phyloP scores from a whole-genome alignment of 2,113 vertebrate genomes.

The Poecilia latipinna region DNA sequence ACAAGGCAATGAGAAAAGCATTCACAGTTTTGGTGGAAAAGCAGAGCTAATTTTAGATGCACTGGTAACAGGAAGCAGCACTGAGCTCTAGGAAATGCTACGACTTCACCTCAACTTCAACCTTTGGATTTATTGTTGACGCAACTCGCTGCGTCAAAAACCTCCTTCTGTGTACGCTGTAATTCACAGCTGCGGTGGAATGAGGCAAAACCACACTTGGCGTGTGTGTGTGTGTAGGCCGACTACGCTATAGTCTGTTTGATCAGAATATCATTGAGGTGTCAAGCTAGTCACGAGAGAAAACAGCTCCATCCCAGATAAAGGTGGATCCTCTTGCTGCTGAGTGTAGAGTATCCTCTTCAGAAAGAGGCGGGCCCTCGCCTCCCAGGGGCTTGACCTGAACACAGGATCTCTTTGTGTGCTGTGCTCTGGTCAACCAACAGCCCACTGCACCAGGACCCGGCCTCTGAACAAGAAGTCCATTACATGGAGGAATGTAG shows the following conservation, averaged over 20 bases:
- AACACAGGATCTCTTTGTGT: slow-evolving; percentile 78
- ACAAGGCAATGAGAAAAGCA: too few relatives aligned
- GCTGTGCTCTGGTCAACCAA: slow-evolving; percentile 47
- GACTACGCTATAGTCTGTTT: not conserved
- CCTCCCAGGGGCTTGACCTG: slow-evolving; percentile 45
- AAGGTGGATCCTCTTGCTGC: slow-evolving; percentile 51
- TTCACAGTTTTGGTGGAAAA: too few relatives aligned
- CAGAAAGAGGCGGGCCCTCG: slow-evolving; percentile 45
- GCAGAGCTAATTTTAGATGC: too few relatives aligned
- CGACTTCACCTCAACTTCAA: too few relatives aligned
- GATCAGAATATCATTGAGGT: not conserved
- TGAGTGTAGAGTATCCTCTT: slow-evolving; percentile 53
- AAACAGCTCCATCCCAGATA: not conserved
- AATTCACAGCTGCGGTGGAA: not conserved
- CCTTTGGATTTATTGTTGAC: not conserved
- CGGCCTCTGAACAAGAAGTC: slow-evolving; percentile 53
- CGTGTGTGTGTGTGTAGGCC: not conserved
- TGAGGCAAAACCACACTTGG: not conserved
- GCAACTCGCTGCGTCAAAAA: not conserved
- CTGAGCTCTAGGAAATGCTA: too few relatives aligned
- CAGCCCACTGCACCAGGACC: slow-evolving; percentile 51
- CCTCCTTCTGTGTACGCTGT: not conserved
- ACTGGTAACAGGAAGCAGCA: too few relatives aligned
- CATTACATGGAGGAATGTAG: slow-evolving; percentile 65
- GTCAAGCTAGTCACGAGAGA: not conserved